Evolutionary conservation across 2,113 vertebrate genomes (phyloP).

Genomic region (Marmota flaviventris): DNA sequence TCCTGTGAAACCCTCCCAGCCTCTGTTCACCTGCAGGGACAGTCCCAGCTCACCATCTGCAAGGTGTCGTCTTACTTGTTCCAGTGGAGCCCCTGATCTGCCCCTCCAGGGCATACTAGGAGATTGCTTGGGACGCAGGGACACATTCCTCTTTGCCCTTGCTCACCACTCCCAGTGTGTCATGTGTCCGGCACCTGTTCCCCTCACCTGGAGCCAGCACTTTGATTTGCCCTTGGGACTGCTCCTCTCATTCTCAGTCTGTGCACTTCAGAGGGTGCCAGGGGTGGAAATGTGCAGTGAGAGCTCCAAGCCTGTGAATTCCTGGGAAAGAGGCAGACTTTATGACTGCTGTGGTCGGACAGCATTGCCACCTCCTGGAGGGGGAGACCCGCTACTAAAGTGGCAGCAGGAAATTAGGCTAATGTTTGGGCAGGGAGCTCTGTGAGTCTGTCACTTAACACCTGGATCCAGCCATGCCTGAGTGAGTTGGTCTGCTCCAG

Average conservation of each 20-base stretch:
- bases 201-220: neutral
- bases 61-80: too few relatives aligned
- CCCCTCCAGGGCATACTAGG: neutral
- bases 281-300: neutral
- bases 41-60: neutral
- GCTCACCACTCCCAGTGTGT: neutral
- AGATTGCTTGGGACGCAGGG: neutral
- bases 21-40: too few relatives aligned
- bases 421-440: too few relatives aligned
- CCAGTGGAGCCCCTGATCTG: neutral
- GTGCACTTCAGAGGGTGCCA: too few relatives aligned
- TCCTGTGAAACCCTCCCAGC: neutral
- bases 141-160: neutral
- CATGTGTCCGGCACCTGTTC: rapidly evolving
- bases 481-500: neutral
- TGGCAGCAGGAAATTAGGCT: neutral
- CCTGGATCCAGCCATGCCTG: too few relatives aligned
- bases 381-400: neutral
- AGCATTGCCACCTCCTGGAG: neutral
- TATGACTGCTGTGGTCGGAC: neutral
- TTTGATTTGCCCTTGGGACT: neutral
- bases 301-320: too few relatives aligned
- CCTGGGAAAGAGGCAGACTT: neutral
- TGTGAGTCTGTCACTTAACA: too few relatives aligned
- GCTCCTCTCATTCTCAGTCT: neutral